Evolutionary conservation across 2,888 invertebrate genomes (phyloP).

Genomic region (Xestia sexstrigata): DNA sequence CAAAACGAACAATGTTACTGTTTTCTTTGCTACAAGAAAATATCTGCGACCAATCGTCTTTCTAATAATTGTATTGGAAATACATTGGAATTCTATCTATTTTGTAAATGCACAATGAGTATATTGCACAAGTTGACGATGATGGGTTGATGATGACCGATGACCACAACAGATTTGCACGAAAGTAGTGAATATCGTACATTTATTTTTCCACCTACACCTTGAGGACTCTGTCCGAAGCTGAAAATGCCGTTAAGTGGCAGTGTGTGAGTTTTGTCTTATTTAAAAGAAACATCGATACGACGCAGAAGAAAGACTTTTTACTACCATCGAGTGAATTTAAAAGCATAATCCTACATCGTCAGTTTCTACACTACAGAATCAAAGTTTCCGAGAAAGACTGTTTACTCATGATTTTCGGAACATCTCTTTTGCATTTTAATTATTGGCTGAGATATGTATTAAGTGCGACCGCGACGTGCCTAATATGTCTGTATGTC

Average conservation of each 20-base stretch:
- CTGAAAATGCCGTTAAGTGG: not conserved
- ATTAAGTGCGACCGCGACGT: not conserved
- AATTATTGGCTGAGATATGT: constrained; percentile 21
- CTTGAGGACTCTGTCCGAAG: not conserved
- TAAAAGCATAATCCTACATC: not conserved
- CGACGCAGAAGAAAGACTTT: not conserved
- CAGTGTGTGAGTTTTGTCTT: not conserved
- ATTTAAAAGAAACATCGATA: not conserved
- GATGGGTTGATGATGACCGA: too few relatives aligned
- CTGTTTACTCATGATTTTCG: not conserved
- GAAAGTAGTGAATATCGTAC: not conserved
- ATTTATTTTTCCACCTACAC: not conserved
- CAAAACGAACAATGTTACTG: constrained; percentile 10
- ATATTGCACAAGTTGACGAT: too few relatives aligned
- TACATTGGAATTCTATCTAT: not conserved
- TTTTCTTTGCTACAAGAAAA: constrained; percentile 18
- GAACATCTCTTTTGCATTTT: not conserved
- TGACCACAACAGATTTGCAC: not conserved
- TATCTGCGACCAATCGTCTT: not conserved
- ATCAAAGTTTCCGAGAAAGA: not conserved
- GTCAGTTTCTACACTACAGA: not conserved
- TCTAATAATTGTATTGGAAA: not conserved
- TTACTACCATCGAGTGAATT: not conserved
- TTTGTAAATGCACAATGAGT: not conserved
- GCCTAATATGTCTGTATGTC: not conserved